phyloP scores from a whole-genome alignment of 2,888 invertebrate species.

The Leptinotarsa tumamoca region DNA sequence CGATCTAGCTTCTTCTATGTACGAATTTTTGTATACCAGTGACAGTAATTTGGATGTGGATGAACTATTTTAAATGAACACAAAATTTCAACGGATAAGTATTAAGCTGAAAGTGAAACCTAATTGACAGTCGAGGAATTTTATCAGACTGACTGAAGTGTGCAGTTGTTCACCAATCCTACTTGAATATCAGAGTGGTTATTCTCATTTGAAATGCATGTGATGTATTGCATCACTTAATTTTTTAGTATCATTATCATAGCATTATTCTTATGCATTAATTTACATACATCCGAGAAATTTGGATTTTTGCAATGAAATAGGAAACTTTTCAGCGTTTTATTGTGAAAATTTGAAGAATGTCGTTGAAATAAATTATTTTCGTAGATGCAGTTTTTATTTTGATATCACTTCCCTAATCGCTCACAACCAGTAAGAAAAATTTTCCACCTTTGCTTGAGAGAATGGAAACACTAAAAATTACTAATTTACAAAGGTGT shows the following conservation, averaged over 20 bases:
- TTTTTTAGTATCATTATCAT: slow-evolving; percentile 20
- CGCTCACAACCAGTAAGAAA: background rate
- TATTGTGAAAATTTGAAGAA: slow-evolving; percentile 63
- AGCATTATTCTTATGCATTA: too few relatives aligned
- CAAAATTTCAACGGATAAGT: background rate
- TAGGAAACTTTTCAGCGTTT: slow-evolving; percentile 44
- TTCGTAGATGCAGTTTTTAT: background rate
- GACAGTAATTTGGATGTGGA: slow-evolving; percentile 71
- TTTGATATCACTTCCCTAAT: background rate
- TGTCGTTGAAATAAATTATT: slow-evolving; percentile 5
- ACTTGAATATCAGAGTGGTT: background rate
- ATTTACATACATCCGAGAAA: background rate
- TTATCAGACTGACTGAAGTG: too few relatives aligned
- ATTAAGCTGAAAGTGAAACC: background rate
- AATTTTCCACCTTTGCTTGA: too few relatives aligned
- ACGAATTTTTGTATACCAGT: slow-evolving; percentile 74
- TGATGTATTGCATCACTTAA: slow-evolving; percentile 19
- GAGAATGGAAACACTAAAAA: too few relatives aligned
- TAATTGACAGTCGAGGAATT: too few relatives aligned
- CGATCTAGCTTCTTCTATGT: slow-evolving; percentile 72
- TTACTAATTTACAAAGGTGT: too few relatives aligned
- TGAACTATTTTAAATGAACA: slow-evolving; percentile 56
- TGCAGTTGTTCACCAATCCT: too few relatives aligned
- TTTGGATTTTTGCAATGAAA: slow-evolving; percentile 64
- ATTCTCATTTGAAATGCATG: slow-evolving; percentile 2